Evolutionary conservation across 2,797 vertebrate species (phyloP).

Genomic region (Mycteria americana): DNA sequence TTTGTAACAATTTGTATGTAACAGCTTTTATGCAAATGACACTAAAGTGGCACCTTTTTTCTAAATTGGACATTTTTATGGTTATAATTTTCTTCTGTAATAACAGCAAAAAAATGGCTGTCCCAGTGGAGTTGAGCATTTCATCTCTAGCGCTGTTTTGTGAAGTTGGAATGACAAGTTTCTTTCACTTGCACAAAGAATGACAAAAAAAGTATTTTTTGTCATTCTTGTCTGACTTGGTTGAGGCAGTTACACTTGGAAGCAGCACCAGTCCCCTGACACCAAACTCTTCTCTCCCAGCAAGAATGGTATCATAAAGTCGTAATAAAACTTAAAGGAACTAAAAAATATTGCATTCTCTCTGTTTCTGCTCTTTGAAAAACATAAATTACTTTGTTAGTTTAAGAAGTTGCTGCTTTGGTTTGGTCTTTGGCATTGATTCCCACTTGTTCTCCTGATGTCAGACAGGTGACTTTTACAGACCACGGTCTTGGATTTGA

Average conservation of each 20-base stretch:
- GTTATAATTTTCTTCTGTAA: constrained; percentile 91
- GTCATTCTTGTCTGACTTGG: constrained; percentile 59
- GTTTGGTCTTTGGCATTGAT: constrained; percentile 51
- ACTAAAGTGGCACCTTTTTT: constrained; percentile 87
- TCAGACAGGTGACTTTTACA: constrained; percentile 68
- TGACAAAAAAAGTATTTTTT: constrained; percentile 75
- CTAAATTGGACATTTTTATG: constrained; percentile 91
- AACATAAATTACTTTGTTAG: constrained; percentile 49
- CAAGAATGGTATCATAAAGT: constrained; percentile 46
- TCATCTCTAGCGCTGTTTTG: constrained; percentile 86
- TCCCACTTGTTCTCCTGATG: constrained; percentile 23
- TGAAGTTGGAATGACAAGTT: constrained; percentile 97
- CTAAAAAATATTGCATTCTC: constrained; percentile 33
- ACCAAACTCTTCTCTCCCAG: constrained; percentile 41
- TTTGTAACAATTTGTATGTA: constrained; percentile 91
- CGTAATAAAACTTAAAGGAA: constrained; percentile 30
- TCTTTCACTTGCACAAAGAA: constrained; percentile 91
- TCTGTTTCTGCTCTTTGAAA: constrained; percentile 20
- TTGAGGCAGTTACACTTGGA: constrained; percentile 64
- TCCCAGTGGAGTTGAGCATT: constrained; percentile 82
- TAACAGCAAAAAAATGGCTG: constrained; percentile 85
- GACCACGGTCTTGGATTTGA: constrained; percentile 60
- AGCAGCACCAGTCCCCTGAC: constrained; percentile 50
- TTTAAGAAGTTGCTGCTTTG: constrained; percentile 50
- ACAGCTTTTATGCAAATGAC: constrained; percentile 95